Percentiles rank a stretch among this genome's conserved stretches.
Conservation (phyloP, 2,113 vertebrate genomes). For the Oncorhynchus gorbuscha region DNA sequence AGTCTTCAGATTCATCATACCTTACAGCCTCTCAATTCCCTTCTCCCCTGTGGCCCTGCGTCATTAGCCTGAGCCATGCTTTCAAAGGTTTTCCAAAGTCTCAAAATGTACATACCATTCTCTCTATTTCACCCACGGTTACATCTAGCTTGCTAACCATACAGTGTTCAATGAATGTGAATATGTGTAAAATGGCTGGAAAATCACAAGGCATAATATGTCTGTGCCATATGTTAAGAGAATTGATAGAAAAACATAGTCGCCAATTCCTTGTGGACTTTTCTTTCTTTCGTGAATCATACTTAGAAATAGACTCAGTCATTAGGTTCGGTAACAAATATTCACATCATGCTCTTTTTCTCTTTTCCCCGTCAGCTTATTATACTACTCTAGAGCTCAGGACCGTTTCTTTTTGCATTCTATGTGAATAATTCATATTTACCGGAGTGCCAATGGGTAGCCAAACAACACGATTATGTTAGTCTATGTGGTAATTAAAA, state of each 20-base stretch:
- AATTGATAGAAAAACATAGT: no score
- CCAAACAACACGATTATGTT: slow-evolving; percentile 60
- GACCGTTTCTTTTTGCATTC: slow-evolving; percentile 23
- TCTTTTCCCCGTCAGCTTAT: slow-evolving; percentile 6
- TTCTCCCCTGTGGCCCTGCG: background rate
- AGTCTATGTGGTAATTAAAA: slow-evolving; percentile 68
- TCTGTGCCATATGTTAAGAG: no score
- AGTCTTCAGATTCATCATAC: slow-evolving; percentile 55
- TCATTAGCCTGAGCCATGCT: background rate
- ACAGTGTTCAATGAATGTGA: slow-evolving; percentile 22
- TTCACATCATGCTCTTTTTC: background rate
- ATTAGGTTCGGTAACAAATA: background rate
- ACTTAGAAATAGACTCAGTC: background rate
- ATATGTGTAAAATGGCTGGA: slow-evolving; percentile 16
- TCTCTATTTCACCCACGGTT: background rate
- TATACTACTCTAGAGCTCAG: slow-evolving; percentile 37
- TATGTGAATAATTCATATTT: slow-evolving; percentile 64
- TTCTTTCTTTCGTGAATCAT: background rate
- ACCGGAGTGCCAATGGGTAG: slow-evolving; percentile 54
- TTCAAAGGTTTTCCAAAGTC: background rate
- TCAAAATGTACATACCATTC: background rate
- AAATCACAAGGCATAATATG: slow-evolving; percentile 21
- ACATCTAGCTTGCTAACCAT: slow-evolving; percentile 12
- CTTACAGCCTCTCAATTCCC: background rate
- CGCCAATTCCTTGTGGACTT: no score